phyloP scores from a whole-genome alignment of 2,888 invertebrate species.

The Leistus spinibarbis region DNA sequence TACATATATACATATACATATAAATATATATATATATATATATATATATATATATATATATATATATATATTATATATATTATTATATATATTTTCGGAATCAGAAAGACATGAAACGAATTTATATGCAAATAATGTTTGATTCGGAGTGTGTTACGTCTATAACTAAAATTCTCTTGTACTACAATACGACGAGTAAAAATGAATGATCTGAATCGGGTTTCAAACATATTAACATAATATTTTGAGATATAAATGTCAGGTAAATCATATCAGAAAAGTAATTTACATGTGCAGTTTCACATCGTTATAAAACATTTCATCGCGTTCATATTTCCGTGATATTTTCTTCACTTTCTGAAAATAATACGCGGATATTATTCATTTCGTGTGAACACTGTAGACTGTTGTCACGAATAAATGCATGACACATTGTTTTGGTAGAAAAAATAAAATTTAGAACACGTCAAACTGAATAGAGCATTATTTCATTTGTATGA shows the following conservation, averaged over 20 bases:
- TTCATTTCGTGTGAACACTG: constrained; percentile 25
- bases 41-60: neutral
- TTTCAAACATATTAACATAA: neutral
- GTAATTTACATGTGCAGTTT: constrained; percentile 20
- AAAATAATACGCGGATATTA: constrained; percentile 30
- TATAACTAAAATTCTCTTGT: too few species aligned
- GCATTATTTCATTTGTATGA: neutral
- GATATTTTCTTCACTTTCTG: constrained; percentile 17
- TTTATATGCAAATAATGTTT: too few species aligned
- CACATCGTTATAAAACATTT: neutral
- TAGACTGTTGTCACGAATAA: constrained; percentile 26
- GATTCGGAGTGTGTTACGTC: too few species aligned
- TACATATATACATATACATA: neutral
- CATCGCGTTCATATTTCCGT: neutral
- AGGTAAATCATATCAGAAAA: neutral
- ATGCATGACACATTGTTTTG: neutral
- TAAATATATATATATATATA: neutral
- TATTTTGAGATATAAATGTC: neutral
- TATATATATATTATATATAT: too few species aligned
- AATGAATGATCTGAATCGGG: neutral
- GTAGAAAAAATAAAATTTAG: neutral
- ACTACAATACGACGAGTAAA: too few species aligned
- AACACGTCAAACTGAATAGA: neutral
- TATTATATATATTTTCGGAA: too few species aligned
- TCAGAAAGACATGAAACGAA: too few species aligned